Base-by-base conservation (phyloP, 53 echinoderm and acorn worm genomes). In the Crossaster papposus region DNA sequence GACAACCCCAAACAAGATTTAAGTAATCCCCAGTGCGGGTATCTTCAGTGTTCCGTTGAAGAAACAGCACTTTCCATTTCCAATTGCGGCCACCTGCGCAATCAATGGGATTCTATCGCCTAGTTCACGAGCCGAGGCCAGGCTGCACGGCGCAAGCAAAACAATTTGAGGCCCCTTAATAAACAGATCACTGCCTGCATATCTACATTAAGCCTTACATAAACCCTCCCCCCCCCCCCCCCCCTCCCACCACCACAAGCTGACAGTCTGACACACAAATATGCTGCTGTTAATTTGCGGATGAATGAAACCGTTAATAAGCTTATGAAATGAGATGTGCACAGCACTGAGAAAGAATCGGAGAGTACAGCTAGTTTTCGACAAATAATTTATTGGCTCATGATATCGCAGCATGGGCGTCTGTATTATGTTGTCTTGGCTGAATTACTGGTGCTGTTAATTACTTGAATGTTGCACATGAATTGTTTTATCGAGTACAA, bases 301-400 rank as follows among this genome's bases (percentile, higher is more conserved):
- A 51, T 77, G 87, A 77, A 55, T 35, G 87, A 77, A 77, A 34
- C 28, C 77, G 58, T 87, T 72, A 87, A 87, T 87, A 87, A 87
- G 76, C 84, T 84, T 84, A 52, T 84, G 70, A 84, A 35, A 44
- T 65, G 70, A 83, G 83, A 65, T 83, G 83, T 32, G 72, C 6
- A 52, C 24, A 70, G 84, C 38, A 54, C 26, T 34, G 77, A 35
- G 58, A 80, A 15, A 58, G 24, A 6, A 79, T 26, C 4, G 68
- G 68, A 28, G 28, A 68, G 68, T 28, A 28, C 58, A 68, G 68
- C 68, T 20, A 20, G 15, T 68, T 68, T 68, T 68, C 11, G n/a
- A 4, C 12, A 58, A 58, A 58, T 2, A 58, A 58, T 18, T 15
- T 52, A 7, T 13, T 2, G 12, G 58, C 58, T 58, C 3, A 17